Evolutionary conservation across 2,797 vertebrate genomes (phyloP).

Genomic region (Pseudocheirus occidentalis): DNA sequence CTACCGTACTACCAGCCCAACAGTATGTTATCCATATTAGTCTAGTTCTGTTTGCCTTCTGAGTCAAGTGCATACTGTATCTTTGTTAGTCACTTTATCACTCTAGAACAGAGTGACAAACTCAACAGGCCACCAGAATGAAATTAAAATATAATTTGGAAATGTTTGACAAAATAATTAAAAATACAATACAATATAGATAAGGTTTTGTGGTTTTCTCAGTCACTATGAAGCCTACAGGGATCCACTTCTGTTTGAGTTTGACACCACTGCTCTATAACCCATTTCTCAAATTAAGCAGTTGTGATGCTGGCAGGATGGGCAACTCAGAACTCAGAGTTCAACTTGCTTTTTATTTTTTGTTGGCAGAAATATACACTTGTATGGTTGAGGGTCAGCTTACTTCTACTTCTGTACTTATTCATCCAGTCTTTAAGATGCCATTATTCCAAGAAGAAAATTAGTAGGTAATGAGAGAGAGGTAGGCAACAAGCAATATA

Average conservation of each 20-base stretch:
- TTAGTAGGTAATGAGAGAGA: background rate
- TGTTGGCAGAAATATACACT: constrained; percentile 1
- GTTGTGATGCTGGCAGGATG: background rate
- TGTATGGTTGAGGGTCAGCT: background rate
- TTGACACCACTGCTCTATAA: background rate
- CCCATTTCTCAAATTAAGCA: background rate
- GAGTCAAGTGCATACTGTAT: background rate
- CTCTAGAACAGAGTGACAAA: background rate
- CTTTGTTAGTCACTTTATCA: constrained; percentile 25
- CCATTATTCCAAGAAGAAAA: background rate
- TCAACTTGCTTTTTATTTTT: constrained; percentile 35
- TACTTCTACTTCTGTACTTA: background rate
- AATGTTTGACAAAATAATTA: background rate
- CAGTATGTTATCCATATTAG: constrained; percentile 3
- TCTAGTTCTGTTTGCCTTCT: constrained; percentile 21
- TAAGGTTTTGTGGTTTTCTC: background rate
- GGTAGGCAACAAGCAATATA: background rate
- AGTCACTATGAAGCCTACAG: background rate
- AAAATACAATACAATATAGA: background rate
- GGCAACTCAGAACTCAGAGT: constrained; percentile 20
- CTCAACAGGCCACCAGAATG: background rate
- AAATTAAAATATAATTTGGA: background rate
- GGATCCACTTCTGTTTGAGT: constrained; percentile 22
- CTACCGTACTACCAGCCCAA: background rate
- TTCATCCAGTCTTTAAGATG: background rate